Base-by-base conservation (phyloP, 2,888 invertebrate species). In the Apeira syringaria region DNA sequence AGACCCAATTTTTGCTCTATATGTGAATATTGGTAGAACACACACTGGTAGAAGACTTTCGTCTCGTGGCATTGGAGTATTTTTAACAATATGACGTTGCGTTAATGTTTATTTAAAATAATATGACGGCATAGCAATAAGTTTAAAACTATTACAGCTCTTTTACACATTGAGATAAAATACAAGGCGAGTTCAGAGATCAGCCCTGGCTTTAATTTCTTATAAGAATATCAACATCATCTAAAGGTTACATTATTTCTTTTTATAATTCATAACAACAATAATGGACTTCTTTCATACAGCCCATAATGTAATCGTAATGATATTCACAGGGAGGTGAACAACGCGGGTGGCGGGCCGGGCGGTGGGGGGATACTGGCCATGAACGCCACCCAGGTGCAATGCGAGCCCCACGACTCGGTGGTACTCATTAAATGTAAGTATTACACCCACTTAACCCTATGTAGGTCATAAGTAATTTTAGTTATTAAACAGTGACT, bases 381-480 rank as follows among this genome's bases (percentile, higher is more conserved):
- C 80, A 90, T 90, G 91, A 90, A 90, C 81, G 88, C 86, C 84
- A 85, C 85, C 87, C 90, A 86, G 80, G 93, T 93, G 92, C 93
- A 93, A 79, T 92, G 93, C 75, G 91, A 89, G 83, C 87, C 92
- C 83, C 92, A 92, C 79, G 93, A 93, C 87, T 93, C 93, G 66
- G 93, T 94, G 74, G 93, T 94, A 64, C 92, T 94, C 81, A 94
- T 94, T 74, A 94, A 94, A 91, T 94, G 94, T 94, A 91, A 93
- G 94, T 92, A 71, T 36, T 40, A 59, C 59, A 59, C 61, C 59
- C 61, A 59, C 59, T 61, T 47, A 15, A 29, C 35, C n/a, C 2
- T 26, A 34, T 37, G 32, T 46, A 18, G 32, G 40, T 37, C 40
- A 36, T 30, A 9, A 26, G 18, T 34, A 39, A 27, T 27, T 10